phyloP scores from a whole-genome alignment of 2,888 invertebrate genomes.

The Hedya salicella region DNA sequence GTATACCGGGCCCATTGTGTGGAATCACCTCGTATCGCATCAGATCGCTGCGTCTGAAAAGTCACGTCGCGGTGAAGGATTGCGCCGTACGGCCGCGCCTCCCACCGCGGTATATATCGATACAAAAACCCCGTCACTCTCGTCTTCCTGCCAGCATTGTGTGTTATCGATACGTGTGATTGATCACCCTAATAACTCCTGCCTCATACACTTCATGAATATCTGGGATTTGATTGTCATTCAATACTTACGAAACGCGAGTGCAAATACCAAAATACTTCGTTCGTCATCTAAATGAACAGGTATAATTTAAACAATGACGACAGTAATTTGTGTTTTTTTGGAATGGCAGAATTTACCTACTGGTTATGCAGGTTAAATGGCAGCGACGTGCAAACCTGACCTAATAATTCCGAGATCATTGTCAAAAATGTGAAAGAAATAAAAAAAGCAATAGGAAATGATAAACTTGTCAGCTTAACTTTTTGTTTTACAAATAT shows the following conservation, averaged over 20 bases:
- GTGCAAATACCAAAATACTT: neutral
- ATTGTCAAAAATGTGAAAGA: no score
- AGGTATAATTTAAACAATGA: neutral
- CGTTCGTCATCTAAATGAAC: neutral
- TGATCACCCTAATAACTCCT: conserved; percentile 39
- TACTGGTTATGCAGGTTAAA: no score
- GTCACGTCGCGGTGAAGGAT: conserved; percentile 41
- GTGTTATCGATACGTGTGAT: conserved; percentile 35
- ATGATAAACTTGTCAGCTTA: no score
- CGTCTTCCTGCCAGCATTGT: conserved; percentile 15
- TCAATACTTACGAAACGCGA: neutral
- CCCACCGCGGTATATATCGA: neutral
- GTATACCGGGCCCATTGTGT: no score
- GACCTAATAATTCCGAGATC: no score
- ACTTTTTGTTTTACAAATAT: no score
- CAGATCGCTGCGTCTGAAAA: conserved; percentile 24
- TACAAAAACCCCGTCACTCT: neutral
- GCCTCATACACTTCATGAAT: conserved; percentile 34
- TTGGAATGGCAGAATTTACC: no score
- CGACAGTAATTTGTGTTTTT: no score
- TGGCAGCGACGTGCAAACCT: no score
- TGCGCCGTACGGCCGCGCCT: neutral
- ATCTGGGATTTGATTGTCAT: conserved; percentile 33
- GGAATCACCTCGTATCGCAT: neutral
- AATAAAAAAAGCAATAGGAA: no score